phyloP scores from a whole-genome alignment of 2,888 invertebrate species.

The Eristalinus aeneus region DNA sequence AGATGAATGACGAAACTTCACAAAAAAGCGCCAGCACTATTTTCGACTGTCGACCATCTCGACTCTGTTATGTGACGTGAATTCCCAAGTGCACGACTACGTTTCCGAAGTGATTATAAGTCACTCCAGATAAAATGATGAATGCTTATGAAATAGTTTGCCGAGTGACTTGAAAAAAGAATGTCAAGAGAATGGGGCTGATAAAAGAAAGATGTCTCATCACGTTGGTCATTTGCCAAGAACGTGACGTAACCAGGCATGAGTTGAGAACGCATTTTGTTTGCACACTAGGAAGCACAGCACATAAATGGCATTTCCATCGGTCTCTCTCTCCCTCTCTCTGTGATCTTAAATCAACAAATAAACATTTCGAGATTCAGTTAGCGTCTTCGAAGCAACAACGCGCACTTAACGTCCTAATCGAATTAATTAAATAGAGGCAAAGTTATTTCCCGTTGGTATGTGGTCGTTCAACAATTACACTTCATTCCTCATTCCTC shows the following conservation, averaged over 20 bases:
- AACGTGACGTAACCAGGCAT: background rate
- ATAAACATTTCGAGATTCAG: constrained; percentile 1
- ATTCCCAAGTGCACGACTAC: background rate
- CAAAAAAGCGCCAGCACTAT: too few relatives aligned
- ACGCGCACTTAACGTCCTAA: background rate
- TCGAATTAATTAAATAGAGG: background rate
- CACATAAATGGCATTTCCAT: background rate
- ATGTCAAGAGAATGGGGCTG: background rate
- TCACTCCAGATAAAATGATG: background rate
- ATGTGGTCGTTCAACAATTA: background rate
- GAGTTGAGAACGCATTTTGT: background rate
- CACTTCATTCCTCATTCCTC: background rate
- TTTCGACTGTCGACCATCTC: background rate
- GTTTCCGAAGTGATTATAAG: background rate
- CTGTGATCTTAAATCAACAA: constrained; percentile 7
- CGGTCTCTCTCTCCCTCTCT: background rate
- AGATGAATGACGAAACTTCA: background rate
- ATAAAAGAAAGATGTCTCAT: background rate
- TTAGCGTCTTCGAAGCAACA: constrained; percentile 11
- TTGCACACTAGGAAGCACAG: background rate
- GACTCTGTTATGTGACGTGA: background rate
- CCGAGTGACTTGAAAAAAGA: background rate
- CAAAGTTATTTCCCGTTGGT: background rate
- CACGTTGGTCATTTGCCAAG: background rate
- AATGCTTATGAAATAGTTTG: background rate